Conservation (phyloP, 2,888 invertebrate species). For the Temnothorax rugatulus region DNA sequence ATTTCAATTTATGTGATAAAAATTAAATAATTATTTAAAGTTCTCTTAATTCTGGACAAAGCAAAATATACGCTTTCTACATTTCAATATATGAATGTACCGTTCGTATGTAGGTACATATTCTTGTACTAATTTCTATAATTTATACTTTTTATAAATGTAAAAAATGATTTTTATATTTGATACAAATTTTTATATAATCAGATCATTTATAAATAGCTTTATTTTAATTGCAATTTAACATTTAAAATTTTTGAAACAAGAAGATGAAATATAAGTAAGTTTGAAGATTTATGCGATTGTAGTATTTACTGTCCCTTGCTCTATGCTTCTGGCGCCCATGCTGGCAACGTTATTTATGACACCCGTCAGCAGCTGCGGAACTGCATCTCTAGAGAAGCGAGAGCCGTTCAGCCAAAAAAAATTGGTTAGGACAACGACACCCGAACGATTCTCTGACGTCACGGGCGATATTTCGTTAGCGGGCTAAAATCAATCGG, state of each 20-base stretch:
- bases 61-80: not conserved
- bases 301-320: not conserved
- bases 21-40: constrained; percentile 7
- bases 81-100: not conserved
- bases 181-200: not conserved
- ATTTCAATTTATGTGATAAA: not conserved
- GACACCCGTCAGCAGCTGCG: not conserved
- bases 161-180: not conserved
- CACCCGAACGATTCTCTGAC: constrained; percentile 26
- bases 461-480: constrained; percentile 32
- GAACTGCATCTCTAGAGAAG: constrained; percentile 17
- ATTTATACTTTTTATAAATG: not conserved
- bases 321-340: not conserved
- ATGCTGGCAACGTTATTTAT: constrained; percentile 9
- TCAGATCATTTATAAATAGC: not conserved
- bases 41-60: not conserved
- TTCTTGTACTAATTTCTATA: not conserved
- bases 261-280: not conserved
- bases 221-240: constrained; percentile 7
- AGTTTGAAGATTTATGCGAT: constrained; percentile 8
- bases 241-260: not conserved
- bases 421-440: constrained; percentile 43
- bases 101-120: not conserved
- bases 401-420: not conserved
- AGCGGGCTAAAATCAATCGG: constrained; percentile 33